phyloP scores from a whole-genome alignment of 2,113 vertebrate species.

The Xyrauchen texanus region DNA sequence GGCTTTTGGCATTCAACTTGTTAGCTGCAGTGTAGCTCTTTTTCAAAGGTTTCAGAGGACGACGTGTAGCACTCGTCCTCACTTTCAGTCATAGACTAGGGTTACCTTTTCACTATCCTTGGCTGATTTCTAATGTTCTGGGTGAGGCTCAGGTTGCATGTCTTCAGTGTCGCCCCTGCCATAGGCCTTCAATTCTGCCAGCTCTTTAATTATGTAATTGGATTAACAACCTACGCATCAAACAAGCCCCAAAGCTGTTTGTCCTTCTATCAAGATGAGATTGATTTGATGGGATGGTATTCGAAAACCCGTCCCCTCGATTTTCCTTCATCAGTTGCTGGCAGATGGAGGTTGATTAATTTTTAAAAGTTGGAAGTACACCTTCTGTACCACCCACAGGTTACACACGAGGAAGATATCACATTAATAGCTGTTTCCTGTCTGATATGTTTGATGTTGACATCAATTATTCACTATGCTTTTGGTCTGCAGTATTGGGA shows the following conservation, averaged over 20 bases:
- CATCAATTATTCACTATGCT: slow-evolving; percentile 61
- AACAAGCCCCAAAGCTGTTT: slow-evolving; percentile 31
- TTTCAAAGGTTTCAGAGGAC: not conserved
- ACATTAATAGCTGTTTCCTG: slow-evolving; percentile 45
- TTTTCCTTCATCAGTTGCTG: slow-evolving; percentile 24
- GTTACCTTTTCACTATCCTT: slow-evolving; percentile 29
- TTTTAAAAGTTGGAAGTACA: slow-evolving; percentile 49
- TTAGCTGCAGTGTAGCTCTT: not conserved
- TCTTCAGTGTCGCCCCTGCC: slow-evolving; percentile 45
- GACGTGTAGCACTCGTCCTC: not conserved
- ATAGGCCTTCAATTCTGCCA: slow-evolving; percentile 34
- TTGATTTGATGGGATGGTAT: slow-evolving; percentile 41
- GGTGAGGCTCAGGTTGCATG: slow-evolving; percentile 58
- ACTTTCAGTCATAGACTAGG: slow-evolving; percentile 1
- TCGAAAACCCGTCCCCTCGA: slow-evolving; percentile 32
- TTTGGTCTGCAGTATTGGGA: not conserved
- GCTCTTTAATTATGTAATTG: slow-evolving; percentile 64
- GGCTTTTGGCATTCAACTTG: not conserved
- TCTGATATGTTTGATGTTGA: slow-evolving; percentile 38
- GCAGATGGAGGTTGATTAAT: slow-evolving; percentile 50
- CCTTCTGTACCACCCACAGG: slow-evolving; percentile 23
- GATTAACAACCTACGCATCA: slow-evolving; percentile 53
- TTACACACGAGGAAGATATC: slow-evolving; percentile 45
- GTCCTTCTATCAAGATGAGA: slow-evolving; percentile 22
- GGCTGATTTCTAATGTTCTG: slow-evolving; percentile 53